These are phyloP conservation scores for Ceratina japonica DNA, from an alignment of 1,140 invertebrate species.

Conservation along the genomic window DNA sequence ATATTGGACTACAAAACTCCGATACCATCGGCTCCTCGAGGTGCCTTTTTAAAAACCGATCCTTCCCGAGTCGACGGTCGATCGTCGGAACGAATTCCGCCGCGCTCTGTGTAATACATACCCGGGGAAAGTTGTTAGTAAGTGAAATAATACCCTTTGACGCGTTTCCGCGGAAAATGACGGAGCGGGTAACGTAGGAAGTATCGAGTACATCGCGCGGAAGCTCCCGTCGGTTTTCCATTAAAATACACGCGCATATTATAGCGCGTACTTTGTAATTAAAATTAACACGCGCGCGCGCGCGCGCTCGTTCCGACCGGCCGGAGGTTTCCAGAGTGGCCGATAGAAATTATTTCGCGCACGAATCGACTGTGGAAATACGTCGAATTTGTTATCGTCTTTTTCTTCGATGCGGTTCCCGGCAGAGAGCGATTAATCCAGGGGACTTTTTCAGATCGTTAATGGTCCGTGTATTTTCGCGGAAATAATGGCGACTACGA, in stretches of 20 bases:
- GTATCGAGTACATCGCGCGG: constrained; percentile 37
- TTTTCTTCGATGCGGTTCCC: neutral
- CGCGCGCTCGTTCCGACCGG: neutral
- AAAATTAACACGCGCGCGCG: constrained; percentile 33
- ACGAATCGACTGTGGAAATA: neutral
- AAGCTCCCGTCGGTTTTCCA: constrained; percentile 36
- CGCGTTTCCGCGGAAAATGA: constrained; percentile 38
- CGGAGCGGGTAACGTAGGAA: constrained; percentile 1
- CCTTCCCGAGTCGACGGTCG: too few relatives aligned
- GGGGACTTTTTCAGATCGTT: neutral
- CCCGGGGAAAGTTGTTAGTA: neutral
- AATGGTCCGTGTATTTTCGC: neutral
- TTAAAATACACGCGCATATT: constrained; percentile 49
- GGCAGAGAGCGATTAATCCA: neutral
- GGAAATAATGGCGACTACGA: neutral
- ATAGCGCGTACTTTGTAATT: constrained; percentile 44
- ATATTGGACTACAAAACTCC: too few relatives aligned
- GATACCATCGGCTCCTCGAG: too few relatives aligned
- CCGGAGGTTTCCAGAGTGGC: neutral
- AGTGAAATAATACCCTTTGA: constrained; percentile 29
- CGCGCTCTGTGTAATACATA: too few relatives aligned
- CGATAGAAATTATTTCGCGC: constrained; percentile 16
- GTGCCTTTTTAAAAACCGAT: too few relatives aligned
- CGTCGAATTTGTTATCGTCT: neutral
- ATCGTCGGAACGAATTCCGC: too few relatives aligned